A percentile compares a stretch with the other conserved stretches of the same genome.
phyloP scores from a whole-genome alignment of 2,113 vertebrate genomes.

The Panthera uncia region DNA sequence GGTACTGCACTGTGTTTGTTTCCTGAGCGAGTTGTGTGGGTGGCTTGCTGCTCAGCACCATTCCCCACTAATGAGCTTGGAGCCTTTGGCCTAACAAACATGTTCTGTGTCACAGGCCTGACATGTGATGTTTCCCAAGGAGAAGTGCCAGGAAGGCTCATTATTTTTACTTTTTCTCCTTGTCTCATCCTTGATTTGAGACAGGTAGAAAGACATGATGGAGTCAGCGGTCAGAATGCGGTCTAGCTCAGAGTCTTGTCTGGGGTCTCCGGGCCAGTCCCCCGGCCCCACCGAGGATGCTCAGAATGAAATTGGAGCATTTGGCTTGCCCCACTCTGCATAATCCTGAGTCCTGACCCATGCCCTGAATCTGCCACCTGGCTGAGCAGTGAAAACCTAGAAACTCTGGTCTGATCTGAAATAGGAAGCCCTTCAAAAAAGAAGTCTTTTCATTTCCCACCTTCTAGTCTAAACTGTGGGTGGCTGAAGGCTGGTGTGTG shows the following conservation, averaged over 20 bases:
- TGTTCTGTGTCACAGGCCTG: slow-evolving; percentile 55
- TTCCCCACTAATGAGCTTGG: slow-evolving; percentile 63
- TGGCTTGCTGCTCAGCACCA: slow-evolving; percentile 23
- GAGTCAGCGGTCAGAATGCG: neutral
- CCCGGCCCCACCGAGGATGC: neutral
- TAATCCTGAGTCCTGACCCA: neutral
- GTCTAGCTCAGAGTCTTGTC: neutral
- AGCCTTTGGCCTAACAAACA: slow-evolving; percentile 64
- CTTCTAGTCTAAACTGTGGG: neutral
- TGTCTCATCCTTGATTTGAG: slow-evolving; percentile 37
- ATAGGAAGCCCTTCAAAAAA: slow-evolving; percentile 23
- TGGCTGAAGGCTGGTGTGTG: neutral
- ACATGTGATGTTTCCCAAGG: slow-evolving; percentile 53
- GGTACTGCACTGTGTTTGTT: slow-evolving; percentile 23
- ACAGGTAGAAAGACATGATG: neutral
- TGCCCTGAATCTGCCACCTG: neutral
- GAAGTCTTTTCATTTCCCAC: neutral
- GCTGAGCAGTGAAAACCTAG: neutral
- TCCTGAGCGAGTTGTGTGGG: slow-evolving; percentile 45
- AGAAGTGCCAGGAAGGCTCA: slow-evolving; percentile 13
- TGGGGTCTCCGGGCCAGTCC: neutral
- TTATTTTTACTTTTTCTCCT: slow-evolving; percentile 43
- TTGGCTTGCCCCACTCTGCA: neutral
- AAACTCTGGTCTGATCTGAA: slow-evolving; percentile 33
- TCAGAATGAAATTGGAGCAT: neutral